Conservation (phyloP, 1,140 invertebrate species). For the Formica selysi region DNA sequence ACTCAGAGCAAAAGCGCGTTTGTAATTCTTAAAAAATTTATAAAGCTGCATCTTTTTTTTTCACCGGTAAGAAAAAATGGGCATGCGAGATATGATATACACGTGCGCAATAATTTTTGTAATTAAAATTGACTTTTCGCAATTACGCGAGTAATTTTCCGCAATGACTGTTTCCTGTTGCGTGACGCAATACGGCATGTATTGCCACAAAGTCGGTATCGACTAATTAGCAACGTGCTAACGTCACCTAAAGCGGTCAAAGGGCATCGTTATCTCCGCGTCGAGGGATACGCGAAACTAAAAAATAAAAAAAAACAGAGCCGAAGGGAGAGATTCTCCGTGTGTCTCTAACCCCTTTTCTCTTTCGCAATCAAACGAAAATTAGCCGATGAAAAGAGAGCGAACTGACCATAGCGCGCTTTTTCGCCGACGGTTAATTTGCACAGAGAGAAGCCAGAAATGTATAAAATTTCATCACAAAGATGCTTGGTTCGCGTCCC, state of each 20-base stretch:
- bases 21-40: not conserved
- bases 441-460: constrained; percentile 42
- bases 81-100: not conserved
- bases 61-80: not conserved
- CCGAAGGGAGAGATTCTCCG: constrained; percentile 17
- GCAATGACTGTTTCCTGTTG: constrained; percentile 31
- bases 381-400: constrained; percentile 74
- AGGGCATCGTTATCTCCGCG: constrained; percentile 70
- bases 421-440: constrained; percentile 63
- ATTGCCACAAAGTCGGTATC: constrained; percentile 70
- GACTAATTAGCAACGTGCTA: constrained; percentile 71
- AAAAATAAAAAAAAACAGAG: constrained; percentile 26
- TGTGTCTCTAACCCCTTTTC: constrained; percentile 30
- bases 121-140: constrained; percentile 46
- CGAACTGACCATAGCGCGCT: constrained; percentile 38
- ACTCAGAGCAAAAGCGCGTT: not conserved
- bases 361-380: constrained; percentile 78
- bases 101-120: not conserved
- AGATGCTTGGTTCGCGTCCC: not conserved
- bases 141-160: constrained; percentile 57
- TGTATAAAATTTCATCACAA: constrained; percentile 35
- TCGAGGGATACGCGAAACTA: constrained; percentile 31
- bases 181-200: not conserved
- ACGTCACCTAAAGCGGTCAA: constrained; percentile 67
- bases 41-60: not conserved